Conservation (phyloP, 2,113 vertebrate genomes). For the Passer domesticus region DNA sequence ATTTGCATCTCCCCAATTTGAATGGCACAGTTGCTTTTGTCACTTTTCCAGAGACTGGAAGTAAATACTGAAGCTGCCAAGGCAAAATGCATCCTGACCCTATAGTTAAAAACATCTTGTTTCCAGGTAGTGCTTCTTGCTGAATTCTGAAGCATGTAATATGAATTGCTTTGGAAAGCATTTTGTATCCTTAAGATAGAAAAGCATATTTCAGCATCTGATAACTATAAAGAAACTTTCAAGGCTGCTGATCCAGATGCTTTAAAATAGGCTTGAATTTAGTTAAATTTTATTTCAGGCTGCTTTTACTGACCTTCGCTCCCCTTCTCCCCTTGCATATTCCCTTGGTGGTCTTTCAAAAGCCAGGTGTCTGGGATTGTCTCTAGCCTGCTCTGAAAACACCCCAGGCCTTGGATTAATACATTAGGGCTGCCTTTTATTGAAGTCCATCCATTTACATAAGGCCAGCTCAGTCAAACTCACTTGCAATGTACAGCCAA, state of each 20-base stretch:
- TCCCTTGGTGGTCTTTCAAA: constrained; percentile 79
- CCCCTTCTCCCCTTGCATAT: constrained; percentile 23
- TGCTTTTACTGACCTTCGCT: constrained; percentile 47
- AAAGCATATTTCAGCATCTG: constrained; percentile 41
- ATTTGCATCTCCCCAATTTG: neutral
- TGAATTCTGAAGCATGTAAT: constrained; percentile 2
- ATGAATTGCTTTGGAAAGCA: neutral
- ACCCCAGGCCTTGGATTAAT: constrained; percentile 74
- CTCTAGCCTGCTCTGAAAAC: constrained; percentile 76
- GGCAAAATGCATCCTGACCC: neutral
- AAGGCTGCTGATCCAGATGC: constrained; percentile 29
- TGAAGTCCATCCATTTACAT: constrained; percentile 68
- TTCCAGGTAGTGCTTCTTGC: neutral
- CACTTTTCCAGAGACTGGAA: neutral
- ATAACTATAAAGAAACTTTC: constrained; percentile 41
- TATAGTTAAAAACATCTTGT: neutral
- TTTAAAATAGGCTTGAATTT: constrained; percentile 44
- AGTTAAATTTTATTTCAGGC: constrained; percentile 63
- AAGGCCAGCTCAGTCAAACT: constrained; percentile 72
- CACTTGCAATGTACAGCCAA: constrained; percentile 50
- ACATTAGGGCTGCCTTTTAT: constrained; percentile 65
- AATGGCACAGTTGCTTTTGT: neutral
- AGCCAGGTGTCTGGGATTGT: constrained; percentile 83
- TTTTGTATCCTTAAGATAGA: constrained; percentile 16
- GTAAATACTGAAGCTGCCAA: neutral